Percentiles rank a stretch among this genome's conserved stretches.
Conservation (phyloP, 2,888 invertebrate genomes). For the Caenorhabditis plicata region DNA sequence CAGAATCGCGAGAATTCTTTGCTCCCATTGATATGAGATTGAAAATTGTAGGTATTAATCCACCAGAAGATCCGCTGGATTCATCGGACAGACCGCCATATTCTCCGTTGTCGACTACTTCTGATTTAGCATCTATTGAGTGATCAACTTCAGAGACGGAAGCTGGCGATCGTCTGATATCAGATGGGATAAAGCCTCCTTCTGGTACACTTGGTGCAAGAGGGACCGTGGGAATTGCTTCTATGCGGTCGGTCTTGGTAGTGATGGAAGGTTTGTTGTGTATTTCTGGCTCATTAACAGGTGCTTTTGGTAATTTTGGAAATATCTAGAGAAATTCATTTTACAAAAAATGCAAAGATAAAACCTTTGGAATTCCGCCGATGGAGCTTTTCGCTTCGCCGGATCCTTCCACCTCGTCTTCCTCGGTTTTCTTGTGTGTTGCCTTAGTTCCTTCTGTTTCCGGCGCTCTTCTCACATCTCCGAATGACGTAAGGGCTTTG, state of each 20-base stretch:
- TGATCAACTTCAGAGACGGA: conserved; percentile 57
- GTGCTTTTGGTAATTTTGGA: conserved; percentile 62
- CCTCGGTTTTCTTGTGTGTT: conserved; percentile 22
- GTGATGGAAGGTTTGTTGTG: conserved; percentile 7
- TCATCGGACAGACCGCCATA: conserved; percentile 62
- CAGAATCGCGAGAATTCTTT: conserved; percentile 56
- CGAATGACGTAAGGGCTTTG: conserved; percentile 50
- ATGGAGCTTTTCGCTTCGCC: conserved; percentile 61
- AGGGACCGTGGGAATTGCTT: conserved; percentile 37
- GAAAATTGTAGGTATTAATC: conserved; percentile 62
- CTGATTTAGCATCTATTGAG: conserved; percentile 35
- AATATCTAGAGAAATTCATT: conserved; percentile 51
- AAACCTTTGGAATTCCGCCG: conserved; percentile 63
- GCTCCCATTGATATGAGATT: conserved; percentile 57
- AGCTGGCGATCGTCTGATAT: conserved; percentile 54
- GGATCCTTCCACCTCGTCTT: conserved; percentile 45
- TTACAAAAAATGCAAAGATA: no score
- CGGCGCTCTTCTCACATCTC: conserved; percentile 42
- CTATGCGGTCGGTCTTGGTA: conserved; percentile 7
- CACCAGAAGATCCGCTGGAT: conserved; percentile 49
- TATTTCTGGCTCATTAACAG: conserved; percentile 27
- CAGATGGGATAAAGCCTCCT: conserved; percentile 59
- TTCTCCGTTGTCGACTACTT: conserved; percentile 39
- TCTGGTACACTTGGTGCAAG: conserved; percentile 57
- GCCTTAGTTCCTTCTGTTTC: no score